Evolutionary conservation across 1,140 invertebrate species (phyloP).

Genomic region (Dufourea novaeangliae): DNA sequence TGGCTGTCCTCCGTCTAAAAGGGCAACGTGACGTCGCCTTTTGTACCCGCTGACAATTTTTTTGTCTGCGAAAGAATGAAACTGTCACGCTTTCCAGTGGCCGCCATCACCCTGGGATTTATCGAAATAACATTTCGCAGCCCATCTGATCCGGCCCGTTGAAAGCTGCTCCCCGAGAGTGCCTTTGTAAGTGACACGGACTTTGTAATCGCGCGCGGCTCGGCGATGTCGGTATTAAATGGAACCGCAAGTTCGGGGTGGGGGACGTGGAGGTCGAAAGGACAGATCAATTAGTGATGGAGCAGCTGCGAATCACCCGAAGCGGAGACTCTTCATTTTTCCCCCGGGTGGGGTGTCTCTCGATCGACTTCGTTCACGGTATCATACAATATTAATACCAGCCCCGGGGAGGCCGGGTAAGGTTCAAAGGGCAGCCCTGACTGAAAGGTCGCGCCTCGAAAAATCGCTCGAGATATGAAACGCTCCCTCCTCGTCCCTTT

Average conservation of each 20-base stretch:
- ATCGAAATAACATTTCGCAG: slow-evolving; percentile 34
- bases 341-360: neutral
- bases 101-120: neutral
- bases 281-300: slow-evolving; percentile 45
- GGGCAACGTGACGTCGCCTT: slow-evolving; percentile 7
- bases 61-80: slow-evolving; percentile 20
- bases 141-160: neutral
- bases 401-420: slow-evolving; percentile 1
- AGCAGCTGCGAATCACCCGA: neutral
- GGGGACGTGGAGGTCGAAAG: no score
- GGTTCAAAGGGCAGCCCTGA: slow-evolving; percentile 44
- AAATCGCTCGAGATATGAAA: slow-evolving; percentile 29
- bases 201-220: slow-evolving; percentile 33
- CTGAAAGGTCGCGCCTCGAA: slow-evolving; percentile 44
- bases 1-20: slow-evolving; percentile 10
- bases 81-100: slow-evolving; percentile 5
- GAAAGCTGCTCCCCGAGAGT: neutral
- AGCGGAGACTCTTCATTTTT: slow-evolving; percentile 11
- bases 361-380: slow-evolving; percentile 45
- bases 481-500: slow-evolving; percentile 46
- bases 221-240: slow-evolving; percentile 40
- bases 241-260: neutral
- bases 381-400: slow-evolving; percentile 63
- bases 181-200: slow-evolving; percentile 21
- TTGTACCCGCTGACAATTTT: slow-evolving; percentile 42